Evolutionary conservation across 2,113 vertebrate genomes (phyloP), one percentile per base, ranked within the genome.

Genomic region (Stegastes partitus): DNA sequence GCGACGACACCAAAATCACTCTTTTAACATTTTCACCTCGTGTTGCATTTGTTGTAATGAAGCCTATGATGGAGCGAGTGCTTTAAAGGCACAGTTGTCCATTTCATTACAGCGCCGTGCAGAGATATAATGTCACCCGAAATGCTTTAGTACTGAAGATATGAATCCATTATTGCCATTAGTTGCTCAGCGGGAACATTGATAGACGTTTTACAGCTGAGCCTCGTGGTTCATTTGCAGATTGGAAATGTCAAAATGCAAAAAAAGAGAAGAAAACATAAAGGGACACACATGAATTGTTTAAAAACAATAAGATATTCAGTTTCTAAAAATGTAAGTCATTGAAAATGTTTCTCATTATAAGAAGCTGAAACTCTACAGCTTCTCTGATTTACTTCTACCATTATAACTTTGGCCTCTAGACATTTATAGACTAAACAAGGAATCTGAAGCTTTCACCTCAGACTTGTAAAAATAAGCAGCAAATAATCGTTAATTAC

Each of bases 11-110:
- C 6, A 1, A 22, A 58, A 58, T 61, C 12, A 16, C 21, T 11
- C 37, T 5, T 49, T 71, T 3, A 51, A 68, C 64, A 64, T 63
- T 69, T 63, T 53, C 50, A 69, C 42, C 81, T 66, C 71, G 5
- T 65, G 39, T 55, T 55, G 61, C 39, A 15, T 47, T 31, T 67
- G 58, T 22, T 65, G 28, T 18, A 2, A 61, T 70, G n/a, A 15
- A 23, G 42, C 54, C 49, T 26, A 16, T 18, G 34, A 59, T 42
- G 63, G 44, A 50, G 28, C 58, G 21, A 2, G 3, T 3, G 23
- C 15, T 63, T 23, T 23, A 59, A 42, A 59, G 3, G 2, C 9
- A 2, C n/a, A 5, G n/a, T 14, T 49, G 18, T 34, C 1, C 0
- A 2, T 28, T 26, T 59, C 18, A 65, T 16, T 61, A 9, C 37